These are phyloP conservation scores for Eremobia ochroleuca DNA, from an alignment of 2,888 invertebrate genomes.

Conservation along the genomic window DNA sequence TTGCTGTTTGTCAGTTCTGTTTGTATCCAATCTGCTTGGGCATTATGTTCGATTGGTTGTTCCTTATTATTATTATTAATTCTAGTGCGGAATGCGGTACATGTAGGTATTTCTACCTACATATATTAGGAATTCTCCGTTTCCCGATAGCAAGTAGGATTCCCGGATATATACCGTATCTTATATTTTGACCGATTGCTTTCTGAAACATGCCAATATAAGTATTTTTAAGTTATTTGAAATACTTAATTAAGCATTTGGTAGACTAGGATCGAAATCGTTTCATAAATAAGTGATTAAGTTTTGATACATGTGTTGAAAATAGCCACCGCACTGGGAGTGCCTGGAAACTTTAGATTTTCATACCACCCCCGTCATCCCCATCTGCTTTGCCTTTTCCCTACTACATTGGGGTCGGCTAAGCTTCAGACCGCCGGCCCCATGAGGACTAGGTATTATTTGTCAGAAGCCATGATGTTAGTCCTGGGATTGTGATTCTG, in stretches of 20 bases:
- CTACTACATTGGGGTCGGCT: background rate
- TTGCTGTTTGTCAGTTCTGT: background rate
- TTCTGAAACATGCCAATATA: too few species aligned
- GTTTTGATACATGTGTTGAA: background rate
- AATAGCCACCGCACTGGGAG: background rate
- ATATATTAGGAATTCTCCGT: background rate
- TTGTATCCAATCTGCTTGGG: too few species aligned
- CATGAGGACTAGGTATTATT: background rate
- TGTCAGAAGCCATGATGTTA: background rate
- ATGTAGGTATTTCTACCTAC: too few species aligned
- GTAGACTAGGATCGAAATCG: too few species aligned
- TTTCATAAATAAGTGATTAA: too few species aligned
- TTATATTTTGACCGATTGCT: too few species aligned
- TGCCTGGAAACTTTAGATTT: background rate
- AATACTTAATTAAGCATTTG: too few species aligned
- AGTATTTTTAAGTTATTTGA: too few species aligned
- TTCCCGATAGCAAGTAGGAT: background rate
- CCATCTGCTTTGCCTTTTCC: background rate
- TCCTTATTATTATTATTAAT: too few species aligned
- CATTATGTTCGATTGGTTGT: conserved; percentile 12
- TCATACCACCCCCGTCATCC: background rate
- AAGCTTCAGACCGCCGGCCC: background rate
- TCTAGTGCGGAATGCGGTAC: too few species aligned
- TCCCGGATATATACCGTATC: too few species aligned
- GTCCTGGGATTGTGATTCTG: background rate